Percentiles rank a stretch among this genome's conserved stretches.
phyloP scores from a whole-genome alignment of 2,888 invertebrate genomes.

The Microctonus brassicae region DNA sequence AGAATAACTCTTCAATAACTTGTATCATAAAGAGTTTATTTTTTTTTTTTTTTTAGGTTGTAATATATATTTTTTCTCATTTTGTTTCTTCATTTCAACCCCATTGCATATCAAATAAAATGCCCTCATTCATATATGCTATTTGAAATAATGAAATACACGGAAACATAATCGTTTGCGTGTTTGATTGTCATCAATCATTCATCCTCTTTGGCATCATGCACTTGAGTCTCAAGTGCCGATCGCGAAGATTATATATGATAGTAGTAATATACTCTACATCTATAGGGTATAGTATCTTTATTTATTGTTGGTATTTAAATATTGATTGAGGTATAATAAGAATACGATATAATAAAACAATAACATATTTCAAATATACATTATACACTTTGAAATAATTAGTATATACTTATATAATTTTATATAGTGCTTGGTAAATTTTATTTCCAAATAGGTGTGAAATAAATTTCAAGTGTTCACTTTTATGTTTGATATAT shows the following conservation, averaged over 20 bases:
- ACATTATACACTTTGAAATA: no score
- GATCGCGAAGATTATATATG: constrained; percentile 19
- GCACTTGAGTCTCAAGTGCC: constrained; percentile 29
- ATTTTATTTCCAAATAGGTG: no score
- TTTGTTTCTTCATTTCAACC: background rate
- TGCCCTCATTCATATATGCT: background rate
- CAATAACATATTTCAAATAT: no score
- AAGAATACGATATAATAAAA: no score
- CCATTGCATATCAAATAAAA: background rate
- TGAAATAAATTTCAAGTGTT: no score
- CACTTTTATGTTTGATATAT: no score
- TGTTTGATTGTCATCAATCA: constrained; percentile 63
- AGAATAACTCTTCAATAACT: constrained; percentile 4
- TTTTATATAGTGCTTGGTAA: no score
- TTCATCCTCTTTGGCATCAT: constrained; percentile 50
- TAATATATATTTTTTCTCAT: background rate
- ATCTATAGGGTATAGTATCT: background rate
- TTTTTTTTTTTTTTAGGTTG: background rate
- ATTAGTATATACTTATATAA: no score
- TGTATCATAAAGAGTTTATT: background rate
- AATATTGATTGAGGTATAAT: no score
- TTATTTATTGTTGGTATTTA: background rate
- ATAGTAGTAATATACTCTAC: background rate
- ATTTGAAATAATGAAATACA: background rate
- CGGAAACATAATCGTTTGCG: constrained; percentile 53